Conservation (phyloP, 92 coral and sea anemone species). For the Umimayanthus kanabou region DNA sequence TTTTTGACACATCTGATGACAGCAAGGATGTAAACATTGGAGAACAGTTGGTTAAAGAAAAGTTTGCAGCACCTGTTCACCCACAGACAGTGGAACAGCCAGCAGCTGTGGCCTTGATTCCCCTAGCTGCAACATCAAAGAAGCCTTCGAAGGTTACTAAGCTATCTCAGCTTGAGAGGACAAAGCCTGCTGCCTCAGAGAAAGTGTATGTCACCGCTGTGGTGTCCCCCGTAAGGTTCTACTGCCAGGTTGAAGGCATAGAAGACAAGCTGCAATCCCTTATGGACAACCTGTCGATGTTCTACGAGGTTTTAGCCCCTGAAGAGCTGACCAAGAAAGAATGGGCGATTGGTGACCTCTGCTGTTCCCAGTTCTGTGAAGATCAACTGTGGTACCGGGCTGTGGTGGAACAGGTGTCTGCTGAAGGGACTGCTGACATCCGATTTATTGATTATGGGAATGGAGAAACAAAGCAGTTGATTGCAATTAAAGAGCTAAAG, state of each 20-base stretch:
- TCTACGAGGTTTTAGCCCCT: conserved; percentile 58
- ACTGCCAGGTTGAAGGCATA: conserved; percentile 78
- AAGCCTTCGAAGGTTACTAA: not conserved
- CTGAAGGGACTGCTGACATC: conserved; percentile 51
- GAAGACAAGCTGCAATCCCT: conserved; percentile 68
- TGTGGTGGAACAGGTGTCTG: conserved; percentile 47
- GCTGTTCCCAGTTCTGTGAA: conserved; percentile 81
- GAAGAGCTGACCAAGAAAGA: conserved; percentile 35
- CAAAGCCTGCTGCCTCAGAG: conserved; percentile 51
- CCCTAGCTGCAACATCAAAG: not conserved
- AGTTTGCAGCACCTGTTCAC: conserved; percentile 54
- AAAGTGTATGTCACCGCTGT: conserved; percentile 74
- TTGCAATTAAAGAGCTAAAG: conserved; percentile 45
- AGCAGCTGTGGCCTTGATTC: not conserved
- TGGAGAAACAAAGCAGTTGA: conserved; percentile 57
- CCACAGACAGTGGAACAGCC: conserved; percentile 18
- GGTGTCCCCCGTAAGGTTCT: conserved; percentile 75
- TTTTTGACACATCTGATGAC: conserved; percentile 80
- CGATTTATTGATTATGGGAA: conserved; percentile 93
- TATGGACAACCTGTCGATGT: conserved; percentile 65
- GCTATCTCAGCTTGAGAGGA: conserved; percentile 45
- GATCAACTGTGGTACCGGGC: conserved; percentile 93
- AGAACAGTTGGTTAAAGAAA: conserved; percentile 59
- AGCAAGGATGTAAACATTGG: conserved; percentile 75
- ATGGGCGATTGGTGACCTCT: conserved; percentile 60